Evolutionary conservation across 2,113 vertebrate species (phyloP).

Genomic region (Ciconia maguari): DNA sequence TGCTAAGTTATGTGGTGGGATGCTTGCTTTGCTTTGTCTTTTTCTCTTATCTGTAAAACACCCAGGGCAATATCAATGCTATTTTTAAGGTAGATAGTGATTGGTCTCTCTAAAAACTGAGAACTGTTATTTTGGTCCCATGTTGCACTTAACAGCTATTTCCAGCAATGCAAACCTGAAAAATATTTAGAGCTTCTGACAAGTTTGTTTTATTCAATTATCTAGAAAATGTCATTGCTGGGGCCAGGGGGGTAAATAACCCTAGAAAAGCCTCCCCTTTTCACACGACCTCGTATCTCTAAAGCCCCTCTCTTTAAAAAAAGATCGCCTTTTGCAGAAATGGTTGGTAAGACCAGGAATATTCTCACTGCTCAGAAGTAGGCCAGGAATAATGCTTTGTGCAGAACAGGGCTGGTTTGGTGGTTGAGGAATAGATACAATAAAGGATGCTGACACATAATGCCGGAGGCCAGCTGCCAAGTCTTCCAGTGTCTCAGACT

Average conservation of each 20-base stretch:
- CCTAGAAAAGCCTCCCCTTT: neutral
- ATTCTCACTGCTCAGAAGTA: neutral
- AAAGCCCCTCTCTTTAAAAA: neutral
- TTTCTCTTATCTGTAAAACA: neutral
- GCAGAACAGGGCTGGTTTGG: neutral
- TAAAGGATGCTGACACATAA: neutral
- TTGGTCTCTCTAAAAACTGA: neutral
- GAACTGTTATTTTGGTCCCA: neutral
- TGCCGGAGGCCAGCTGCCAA: neutral
- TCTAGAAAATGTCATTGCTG: neutral
- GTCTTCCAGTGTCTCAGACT: neutral
- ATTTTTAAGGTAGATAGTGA: neutral
- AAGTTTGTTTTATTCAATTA: neutral
- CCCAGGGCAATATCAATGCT: neutral
- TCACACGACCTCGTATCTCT: neutral
- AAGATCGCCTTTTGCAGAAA: rapidly evolving
- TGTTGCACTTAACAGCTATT: neutral
- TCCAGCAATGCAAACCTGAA: neutral
- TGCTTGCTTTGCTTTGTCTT: neutral
- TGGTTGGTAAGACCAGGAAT: neutral
- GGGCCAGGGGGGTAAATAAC: rapidly evolving
- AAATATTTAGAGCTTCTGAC: neutral
- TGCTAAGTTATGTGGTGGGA: neutral
- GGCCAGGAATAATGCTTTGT: neutral
- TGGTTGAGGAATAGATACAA: neutral